phyloP scores from a whole-genome alignment of 2,888 invertebrate genomes.

The Nebria brevicollis region DNA sequence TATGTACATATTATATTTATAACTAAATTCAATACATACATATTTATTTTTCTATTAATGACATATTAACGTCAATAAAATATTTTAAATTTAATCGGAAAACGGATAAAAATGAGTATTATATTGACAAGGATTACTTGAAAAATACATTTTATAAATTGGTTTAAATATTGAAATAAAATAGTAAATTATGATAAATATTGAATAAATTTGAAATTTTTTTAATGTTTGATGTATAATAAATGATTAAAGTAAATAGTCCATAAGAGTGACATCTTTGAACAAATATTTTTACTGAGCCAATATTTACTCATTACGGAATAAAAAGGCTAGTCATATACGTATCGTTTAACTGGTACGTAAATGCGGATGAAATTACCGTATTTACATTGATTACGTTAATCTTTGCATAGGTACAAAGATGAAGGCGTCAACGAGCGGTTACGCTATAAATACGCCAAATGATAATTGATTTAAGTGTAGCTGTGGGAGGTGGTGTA shows the following conservation, averaged over 20 bases:
- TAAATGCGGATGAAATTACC: background rate
- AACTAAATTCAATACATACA: too few relatives aligned
- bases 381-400: background rate
- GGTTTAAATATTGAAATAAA: too few relatives aligned
- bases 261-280: background rate
- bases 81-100: too few relatives aligned
- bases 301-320: background rate
- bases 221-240: background rate
- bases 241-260: background rate
- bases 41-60: too few relatives aligned
- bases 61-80: too few relatives aligned
- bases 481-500: slow-evolving; percentile 20
- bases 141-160: too few relatives aligned
- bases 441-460: background rate
- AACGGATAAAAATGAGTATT: too few relatives aligned
- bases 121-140: too few relatives aligned
- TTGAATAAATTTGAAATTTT: background rate
- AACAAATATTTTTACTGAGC: background rate
- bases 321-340: background rate
- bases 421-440: background rate
- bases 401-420: slow-evolving; percentile 8
- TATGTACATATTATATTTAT: too few relatives aligned
- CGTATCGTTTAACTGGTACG: background rate
- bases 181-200: too few relatives aligned
- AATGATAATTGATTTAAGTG: slow-evolving; percentile 43